Percentiles rank a stretch among this genome's conserved stretches.
phyloP scores from a whole-genome alignment of 2,888 invertebrate species.

The Catocala nupta region DNA sequence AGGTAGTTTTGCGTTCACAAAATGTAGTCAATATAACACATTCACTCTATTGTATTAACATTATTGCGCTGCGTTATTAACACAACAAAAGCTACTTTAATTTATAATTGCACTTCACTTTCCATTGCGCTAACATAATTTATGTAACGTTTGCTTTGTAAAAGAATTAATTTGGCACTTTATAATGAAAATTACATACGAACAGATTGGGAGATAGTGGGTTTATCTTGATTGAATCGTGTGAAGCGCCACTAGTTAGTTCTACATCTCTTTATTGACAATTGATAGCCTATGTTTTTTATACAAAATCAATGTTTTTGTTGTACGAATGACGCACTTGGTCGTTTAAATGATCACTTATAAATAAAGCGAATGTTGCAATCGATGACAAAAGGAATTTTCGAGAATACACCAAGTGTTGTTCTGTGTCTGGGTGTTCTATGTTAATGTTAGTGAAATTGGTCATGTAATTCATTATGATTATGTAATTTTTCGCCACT shows the following conservation, averaged over 20 bases:
- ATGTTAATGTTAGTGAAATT: too few species aligned
- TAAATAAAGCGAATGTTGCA: too few species aligned
- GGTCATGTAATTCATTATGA: too few species aligned
- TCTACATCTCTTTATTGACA: slow-evolving; percentile 7
- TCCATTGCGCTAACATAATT: slow-evolving; percentile 53
- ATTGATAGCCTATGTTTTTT: slow-evolving; percentile 7
- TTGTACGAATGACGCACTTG: too few species aligned
- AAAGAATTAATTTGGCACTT: slow-evolving; percentile 49
- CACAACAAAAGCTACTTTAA: slow-evolving; percentile 52
- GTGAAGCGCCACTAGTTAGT: slow-evolving; percentile 15
- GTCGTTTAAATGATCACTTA: too few species aligned
- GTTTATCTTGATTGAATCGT: slow-evolving; percentile 49
- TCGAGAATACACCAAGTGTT: too few species aligned
- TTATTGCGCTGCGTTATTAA: slow-evolving; percentile 33
- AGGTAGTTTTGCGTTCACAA: slow-evolving; percentile 10
- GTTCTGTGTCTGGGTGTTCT: too few species aligned
- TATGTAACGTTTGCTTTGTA: slow-evolving; percentile 51
- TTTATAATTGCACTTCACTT: slow-evolving; percentile 53
- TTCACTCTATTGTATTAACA: slow-evolving; percentile 49
- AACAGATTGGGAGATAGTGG: slow-evolving; percentile 38
- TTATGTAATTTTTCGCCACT: too few species aligned
- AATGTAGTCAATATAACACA: slow-evolving; percentile 32
- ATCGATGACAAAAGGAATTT: too few species aligned
- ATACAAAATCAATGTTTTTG: too few species aligned
- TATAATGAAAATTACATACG: slow-evolving; percentile 40